Evolutionary conservation across 2,797 vertebrate species (phyloP).

Genomic region (Chaetophractus vellerosus): DNA sequence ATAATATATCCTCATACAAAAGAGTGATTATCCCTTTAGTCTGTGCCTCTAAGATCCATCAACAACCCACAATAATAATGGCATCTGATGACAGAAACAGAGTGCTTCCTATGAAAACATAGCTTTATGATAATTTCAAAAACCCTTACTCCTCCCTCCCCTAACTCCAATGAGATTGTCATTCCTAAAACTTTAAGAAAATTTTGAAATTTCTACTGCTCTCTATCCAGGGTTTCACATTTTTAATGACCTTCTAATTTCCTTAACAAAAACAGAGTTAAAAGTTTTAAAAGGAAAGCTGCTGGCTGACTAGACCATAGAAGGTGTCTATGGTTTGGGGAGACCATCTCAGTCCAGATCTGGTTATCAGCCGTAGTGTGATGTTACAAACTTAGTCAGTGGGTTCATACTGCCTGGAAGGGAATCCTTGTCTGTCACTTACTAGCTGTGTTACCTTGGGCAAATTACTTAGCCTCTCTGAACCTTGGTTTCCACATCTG

Average conservation of each 20-base stretch:
- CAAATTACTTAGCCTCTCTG: background rate
- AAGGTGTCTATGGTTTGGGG: background rate
- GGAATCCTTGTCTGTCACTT: background rate
- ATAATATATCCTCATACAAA: constrained; percentile 30
- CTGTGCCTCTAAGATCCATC: background rate
- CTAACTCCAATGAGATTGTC: constrained; percentile 22
- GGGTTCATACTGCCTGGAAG: background rate
- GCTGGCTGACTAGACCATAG: background rate
- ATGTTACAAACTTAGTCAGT: background rate
- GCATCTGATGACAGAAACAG: background rate
- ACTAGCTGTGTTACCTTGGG: background rate
- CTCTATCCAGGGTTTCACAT: background rate
- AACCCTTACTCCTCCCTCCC: background rate
- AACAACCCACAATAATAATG: background rate
- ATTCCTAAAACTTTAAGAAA: background rate
- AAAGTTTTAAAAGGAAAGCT: background rate
- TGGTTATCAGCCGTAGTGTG: background rate
- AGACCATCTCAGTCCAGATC: background rate
- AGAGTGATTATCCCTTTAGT: background rate
- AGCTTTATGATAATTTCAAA: background rate
- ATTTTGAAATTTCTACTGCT: constrained; percentile 4
- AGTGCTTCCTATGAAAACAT: constrained; percentile 34
- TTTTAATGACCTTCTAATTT: background rate
- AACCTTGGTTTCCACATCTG: constrained; percentile 8
- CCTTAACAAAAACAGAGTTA: background rate